Evolutionary conservation across 2,797 vertebrate species (phyloP), one percentile per base, ranked within the genome.

Genomic region (Labroides dimidiatus): DNA sequence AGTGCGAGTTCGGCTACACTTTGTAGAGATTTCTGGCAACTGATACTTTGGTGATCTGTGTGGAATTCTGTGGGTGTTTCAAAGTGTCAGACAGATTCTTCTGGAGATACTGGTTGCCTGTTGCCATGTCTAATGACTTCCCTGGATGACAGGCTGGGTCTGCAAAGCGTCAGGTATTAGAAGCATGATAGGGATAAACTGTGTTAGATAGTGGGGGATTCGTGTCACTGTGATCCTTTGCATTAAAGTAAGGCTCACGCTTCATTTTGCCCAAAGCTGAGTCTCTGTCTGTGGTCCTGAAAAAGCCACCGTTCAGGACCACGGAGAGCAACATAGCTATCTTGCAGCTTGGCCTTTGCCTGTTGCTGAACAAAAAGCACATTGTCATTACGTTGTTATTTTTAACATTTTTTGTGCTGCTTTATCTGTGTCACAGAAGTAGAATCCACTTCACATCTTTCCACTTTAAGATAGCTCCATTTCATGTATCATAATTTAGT

Each of bases 291-390:
- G 0, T 64, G 69, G 73, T 75, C 10, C 67, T 76, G 74, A 44
- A 27, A 16, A 0, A 16, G 59, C 20, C 2, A 21, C 27, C 4
- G 37, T 80, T 80, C 82, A 89, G 88, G 7, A 89, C 89, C 82
- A 48, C n/a, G 77, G 87, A 90, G 74, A 89, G 86, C 16, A 64
- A 67, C 60, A 10, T 2, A 7, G 41, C 36, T 39, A 39, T n/a
- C 11, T 23, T 23, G 11, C 64, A 36, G 20, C 58, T 1, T 39
- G 10, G 37, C 13, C 12, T 45, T n/a, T 19, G 43, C 2, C n/a
- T 20, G 43, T 11, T 39, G 37, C 30, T 33, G 30, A 33, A 33
- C 27, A 27, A 33, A 33, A 44, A 44, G n/a, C 10, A 13, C 17
- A 23, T 9, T 36, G 14, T 8, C 45, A n/a, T n/a, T n/a, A n/a